phyloP scores from a whole-genome alignment of 2,113 vertebrate species.

The Trematocara variabile region DNA sequence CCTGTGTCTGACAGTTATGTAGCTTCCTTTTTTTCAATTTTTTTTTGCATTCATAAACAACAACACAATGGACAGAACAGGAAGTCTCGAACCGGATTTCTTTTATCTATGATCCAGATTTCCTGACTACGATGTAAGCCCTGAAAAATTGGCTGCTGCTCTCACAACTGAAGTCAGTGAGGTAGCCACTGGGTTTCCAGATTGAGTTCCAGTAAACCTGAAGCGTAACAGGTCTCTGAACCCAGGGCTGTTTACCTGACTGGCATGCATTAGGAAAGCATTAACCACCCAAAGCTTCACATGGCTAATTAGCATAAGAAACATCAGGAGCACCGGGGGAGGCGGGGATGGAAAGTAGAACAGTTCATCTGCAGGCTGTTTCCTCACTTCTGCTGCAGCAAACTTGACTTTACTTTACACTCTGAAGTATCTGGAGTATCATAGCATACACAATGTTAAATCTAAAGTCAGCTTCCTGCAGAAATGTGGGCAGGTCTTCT shows the following conservation, averaged over 20 bases:
- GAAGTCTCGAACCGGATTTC: background rate
- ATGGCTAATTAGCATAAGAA: background rate
- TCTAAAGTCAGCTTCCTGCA: background rate
- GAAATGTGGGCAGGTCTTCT: background rate
- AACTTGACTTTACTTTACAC: background rate
- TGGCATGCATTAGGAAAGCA: background rate
- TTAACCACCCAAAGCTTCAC: background rate
- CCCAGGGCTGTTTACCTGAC: background rate
- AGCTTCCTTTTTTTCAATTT: background rate
- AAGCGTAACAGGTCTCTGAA: background rate
- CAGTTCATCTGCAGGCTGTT: background rate
- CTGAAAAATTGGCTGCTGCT: background rate
- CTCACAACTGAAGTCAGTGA: background rate
- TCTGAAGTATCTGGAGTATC: background rate
- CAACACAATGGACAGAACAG: background rate
- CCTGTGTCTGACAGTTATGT: background rate
- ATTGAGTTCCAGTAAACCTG: background rate
- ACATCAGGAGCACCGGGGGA: background rate
- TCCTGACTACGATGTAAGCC: background rate
- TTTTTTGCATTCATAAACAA: background rate
- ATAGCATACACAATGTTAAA: background rate
- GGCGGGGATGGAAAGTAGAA: background rate
- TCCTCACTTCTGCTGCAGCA: background rate
- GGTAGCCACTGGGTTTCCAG: background rate
- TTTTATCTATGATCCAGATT: background rate